Evolutionary conservation across 2,888 invertebrate genomes (phyloP), one percentile per base, ranked within the genome.

Genomic region (Netelia virgata): DNA sequence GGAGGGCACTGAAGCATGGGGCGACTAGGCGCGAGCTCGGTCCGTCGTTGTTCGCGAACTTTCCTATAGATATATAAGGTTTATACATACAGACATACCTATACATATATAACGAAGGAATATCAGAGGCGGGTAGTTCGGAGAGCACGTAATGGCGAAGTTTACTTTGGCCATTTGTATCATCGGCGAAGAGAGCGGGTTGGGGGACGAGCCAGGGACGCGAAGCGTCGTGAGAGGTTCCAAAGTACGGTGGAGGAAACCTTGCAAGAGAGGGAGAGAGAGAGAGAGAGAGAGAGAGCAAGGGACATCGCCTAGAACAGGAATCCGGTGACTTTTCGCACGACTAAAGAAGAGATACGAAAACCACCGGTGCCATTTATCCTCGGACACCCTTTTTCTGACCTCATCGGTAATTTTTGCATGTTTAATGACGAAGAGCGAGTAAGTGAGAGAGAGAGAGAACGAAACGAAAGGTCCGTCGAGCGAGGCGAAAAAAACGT

Each of bases 151-250:
- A 93, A 93, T 93, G 91, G 92, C 91, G 89, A 93, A 93, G 93
- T 93, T 93, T 92, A 93, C 93, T 92, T 92, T 92, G 88, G 90
- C 91, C 92, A 93, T 93, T 93, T 92, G 92, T 92, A 91, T 92
- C 91, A 90, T 85, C 77, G 82, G 76, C 85, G 74, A 82, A 61
- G 70, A 70, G 84, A 84, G 79, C 86, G 87, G 85, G 85, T 84
- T 79, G 78, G 82, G 73, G 86, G 16, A 83, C 86, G 83, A 82
- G 36, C 72, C 69, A 64, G 14, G 80, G 28, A 63, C 75, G 76
- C 57, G 70, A 82, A 81, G 86, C 86, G 84, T 73, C 76, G 59
- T 64, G 72, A 66, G 53, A 50, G 61, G 79, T 36, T 61, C 59
- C 50, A 82, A 80, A 78, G 84, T 68, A 80, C 70, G 36, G 16